phyloP scores from a whole-genome alignment of 2,888 invertebrate species.

The Darwinula stevensoni region DNA sequence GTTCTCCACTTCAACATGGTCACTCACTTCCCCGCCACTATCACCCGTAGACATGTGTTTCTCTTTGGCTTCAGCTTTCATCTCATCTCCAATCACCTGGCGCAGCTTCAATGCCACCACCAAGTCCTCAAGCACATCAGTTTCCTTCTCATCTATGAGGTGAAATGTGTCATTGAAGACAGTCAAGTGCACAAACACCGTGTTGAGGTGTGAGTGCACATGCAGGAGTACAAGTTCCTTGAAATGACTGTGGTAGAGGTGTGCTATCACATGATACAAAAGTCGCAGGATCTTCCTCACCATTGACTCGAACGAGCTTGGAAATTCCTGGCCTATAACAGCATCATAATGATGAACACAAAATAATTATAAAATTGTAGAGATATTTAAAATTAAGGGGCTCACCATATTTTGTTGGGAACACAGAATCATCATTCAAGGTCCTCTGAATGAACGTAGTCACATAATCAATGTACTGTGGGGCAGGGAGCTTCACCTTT shows the following conservation, averaged over 20 bases:
- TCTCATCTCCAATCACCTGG: too few species aligned
- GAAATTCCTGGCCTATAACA: constrained; percentile 74
- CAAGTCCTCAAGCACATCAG: constrained; percentile 71
- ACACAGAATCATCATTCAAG: constrained; percentile 80
- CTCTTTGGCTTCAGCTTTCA: too few species aligned
- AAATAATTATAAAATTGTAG: constrained; percentile 7
- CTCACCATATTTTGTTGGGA: constrained; percentile 94
- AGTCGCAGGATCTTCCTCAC: constrained; percentile 85
- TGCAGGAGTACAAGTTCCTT: constrained; percentile 73
- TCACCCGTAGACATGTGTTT: too few species aligned
- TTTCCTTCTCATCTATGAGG: constrained; percentile 81
- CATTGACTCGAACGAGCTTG: constrained; percentile 68
- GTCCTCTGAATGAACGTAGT: constrained; percentile 95
- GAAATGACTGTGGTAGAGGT: constrained; percentile 93
- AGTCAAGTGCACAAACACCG: constrained; percentile 86
- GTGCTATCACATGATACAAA: constrained; percentile 91
- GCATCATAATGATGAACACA: constrained; percentile 13
- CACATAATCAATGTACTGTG: constrained; percentile 95
- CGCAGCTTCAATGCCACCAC: constrained; percentile 36
- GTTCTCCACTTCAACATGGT: too few species aligned
- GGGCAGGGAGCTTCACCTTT: constrained; percentile 84
- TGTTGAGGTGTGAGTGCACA: constrained; percentile 84
- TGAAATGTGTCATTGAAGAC: constrained; percentile 53
- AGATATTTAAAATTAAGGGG: constrained; percentile 8
- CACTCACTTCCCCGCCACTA: too few species aligned